Evolutionary conservation across 1,140 invertebrate genomes (phyloP).

Genomic region (Tetramorium alpestre): DNA sequence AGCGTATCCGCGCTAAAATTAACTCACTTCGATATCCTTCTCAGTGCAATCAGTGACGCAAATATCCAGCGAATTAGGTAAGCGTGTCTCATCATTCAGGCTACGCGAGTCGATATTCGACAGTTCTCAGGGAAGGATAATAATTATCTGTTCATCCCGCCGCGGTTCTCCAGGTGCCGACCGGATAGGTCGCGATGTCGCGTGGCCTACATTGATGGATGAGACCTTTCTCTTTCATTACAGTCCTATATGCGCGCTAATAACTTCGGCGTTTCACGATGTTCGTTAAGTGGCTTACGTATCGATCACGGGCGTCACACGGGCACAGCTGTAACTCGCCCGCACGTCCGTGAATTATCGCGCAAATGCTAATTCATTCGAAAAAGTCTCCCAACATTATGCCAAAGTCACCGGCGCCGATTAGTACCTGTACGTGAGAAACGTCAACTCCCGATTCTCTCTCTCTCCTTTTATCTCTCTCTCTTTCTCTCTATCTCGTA

Average conservation of each 20-base stretch:
- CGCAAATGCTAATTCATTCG: conserved; percentile 49
- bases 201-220: background rate
- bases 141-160: background rate
- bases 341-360: conserved; percentile 26
- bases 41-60: conserved; percentile 17
- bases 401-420: conserved; percentile 28
- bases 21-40: conserved; percentile 25
- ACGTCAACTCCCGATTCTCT: conserved; percentile 29
- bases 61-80: conserved; percentile 39
- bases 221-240: conserved; percentile 46
- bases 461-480: background rate
- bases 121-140: background rate
- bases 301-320: conserved; percentile 25
- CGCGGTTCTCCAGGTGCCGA: background rate
- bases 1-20: background rate
- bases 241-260: background rate
- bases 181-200: conserved; percentile 24
- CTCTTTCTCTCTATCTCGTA: background rate
- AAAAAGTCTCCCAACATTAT: conserved; percentile 19
- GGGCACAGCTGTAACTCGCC: background rate
- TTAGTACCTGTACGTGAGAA: conserved; percentile 42
- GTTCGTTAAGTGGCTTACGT: conserved; percentile 32
- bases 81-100: background rate
- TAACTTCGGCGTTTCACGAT: conserved; percentile 12
- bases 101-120: background rate